These are phyloP conservation scores for Uropetala carovei DNA, from an alignment of 2,888 invertebrate species.

Conservation along the genomic window DNA sequence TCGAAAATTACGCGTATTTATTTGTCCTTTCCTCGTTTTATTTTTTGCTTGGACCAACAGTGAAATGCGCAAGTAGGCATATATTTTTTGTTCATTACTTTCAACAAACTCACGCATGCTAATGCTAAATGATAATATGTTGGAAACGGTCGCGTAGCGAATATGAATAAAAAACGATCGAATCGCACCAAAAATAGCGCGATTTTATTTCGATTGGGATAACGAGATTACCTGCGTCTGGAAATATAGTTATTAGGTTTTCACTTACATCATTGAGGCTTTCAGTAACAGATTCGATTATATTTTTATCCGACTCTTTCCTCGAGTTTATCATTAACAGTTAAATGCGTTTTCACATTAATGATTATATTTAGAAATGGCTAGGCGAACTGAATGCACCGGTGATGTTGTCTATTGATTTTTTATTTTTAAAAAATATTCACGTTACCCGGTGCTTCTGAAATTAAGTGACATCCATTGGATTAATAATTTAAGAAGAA, in stretches of 20 bases:
- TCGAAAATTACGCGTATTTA: no score
- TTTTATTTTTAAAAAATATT: neutral
- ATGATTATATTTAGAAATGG: conserved; percentile 23
- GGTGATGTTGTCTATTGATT: neutral
- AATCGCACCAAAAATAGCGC: neutral
- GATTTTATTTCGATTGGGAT: neutral
- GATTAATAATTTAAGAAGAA: neutral
- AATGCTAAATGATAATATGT: neutral
- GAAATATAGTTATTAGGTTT: neutral
- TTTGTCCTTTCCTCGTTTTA: no score
- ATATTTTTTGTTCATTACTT: neutral
- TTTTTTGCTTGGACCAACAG: no score
- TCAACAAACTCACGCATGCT: neutral
- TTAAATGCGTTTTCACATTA: neutral
- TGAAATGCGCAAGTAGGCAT: neutral
- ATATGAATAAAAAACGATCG: neutral
- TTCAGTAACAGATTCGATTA: neutral
- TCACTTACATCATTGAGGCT: neutral
- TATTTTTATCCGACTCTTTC: neutral
- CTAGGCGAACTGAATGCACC: neutral
- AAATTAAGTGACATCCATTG: neutral
- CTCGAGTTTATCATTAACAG: neutral
- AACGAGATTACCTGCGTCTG: neutral
- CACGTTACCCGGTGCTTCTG: neutral
- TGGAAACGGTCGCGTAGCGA: neutral